phyloP scores from a whole-genome alignment of 2,888 invertebrate genomes.

The Gisinianus flammeolus region DNA sequence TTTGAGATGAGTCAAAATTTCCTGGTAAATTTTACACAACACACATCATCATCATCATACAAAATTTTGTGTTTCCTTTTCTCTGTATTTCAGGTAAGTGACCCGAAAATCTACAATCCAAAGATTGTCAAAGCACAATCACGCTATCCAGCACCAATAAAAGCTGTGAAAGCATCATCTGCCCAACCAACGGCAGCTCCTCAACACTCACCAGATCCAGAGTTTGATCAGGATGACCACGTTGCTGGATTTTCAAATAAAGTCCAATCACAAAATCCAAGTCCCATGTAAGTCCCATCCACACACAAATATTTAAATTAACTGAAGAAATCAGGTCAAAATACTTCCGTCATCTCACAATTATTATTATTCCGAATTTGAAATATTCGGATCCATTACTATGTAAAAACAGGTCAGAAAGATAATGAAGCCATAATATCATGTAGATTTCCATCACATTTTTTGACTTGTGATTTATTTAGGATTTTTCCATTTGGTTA shows the following conservation, averaged over 20 bases:
- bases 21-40: neutral
- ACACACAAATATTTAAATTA: neutral
- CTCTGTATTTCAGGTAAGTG: constrained; percentile 66
- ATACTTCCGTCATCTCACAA: too few relatives aligned
- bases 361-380: too few relatives aligned
- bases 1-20: neutral
- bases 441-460: too few relatives aligned
- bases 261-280: constrained; percentile 30
- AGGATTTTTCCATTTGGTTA: too few relatives aligned
- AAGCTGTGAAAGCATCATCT: constrained; percentile 43
- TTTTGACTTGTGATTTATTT: too few relatives aligned
- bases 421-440: too few relatives aligned
- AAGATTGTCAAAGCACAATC: constrained; percentile 68
- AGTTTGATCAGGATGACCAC: neutral
- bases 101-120: constrained; percentile 95
- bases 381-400: too few relatives aligned
- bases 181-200: neutral
- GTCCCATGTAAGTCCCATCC: constrained; percentile 37
- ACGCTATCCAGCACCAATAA: constrained; percentile 25
- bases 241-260: neutral
- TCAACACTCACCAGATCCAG: neutral
- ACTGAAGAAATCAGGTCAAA: neutral
- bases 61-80: neutral
- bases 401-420: too few relatives aligned
- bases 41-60: neutral